Evolutionary conservation across 2,113 vertebrate genomes (phyloP).

Genomic region (Melanocharis versteri): DNA sequence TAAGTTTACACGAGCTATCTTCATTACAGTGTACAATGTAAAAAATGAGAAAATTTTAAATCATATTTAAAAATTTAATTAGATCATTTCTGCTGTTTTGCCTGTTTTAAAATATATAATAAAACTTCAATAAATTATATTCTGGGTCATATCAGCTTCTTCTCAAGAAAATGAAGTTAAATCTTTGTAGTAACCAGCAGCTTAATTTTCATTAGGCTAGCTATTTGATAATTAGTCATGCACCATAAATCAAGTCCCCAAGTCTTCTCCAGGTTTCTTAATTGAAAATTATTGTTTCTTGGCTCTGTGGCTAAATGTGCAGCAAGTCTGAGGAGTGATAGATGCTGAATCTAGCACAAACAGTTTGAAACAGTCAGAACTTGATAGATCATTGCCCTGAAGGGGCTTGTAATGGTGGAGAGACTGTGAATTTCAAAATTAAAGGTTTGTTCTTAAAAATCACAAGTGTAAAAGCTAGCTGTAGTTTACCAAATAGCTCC

Average conservation of each 20-base stretch:
- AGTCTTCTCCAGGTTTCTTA: conserved; percentile 91
- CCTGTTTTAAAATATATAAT: conserved; percentile 65
- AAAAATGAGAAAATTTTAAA: background rate
- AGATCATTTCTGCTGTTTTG: conserved; percentile 60
- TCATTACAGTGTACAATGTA: conserved; percentile 52
- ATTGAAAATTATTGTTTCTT: conserved; percentile 95
- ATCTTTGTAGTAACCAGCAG: conserved; percentile 82
- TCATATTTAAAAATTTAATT: conserved; percentile 66
- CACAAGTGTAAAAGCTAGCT: conserved; percentile 50
- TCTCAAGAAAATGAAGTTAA: conserved; percentile 84
- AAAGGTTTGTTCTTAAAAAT: conserved; percentile 79
- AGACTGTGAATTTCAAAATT: conserved; percentile 84
- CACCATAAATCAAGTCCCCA: conserved; percentile 94
- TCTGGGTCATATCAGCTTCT: conserved; percentile 71
- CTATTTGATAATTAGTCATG: conserved; percentile 91
- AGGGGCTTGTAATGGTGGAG: conserved; percentile 78
- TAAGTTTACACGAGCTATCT: conserved; percentile 47
- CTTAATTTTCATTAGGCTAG: conserved; percentile 87
- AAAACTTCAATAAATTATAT: conserved; percentile 68
- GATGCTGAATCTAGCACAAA: conserved; percentile 91
- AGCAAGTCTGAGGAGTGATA: conserved; percentile 85
- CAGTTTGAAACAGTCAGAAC: conserved; percentile 93
- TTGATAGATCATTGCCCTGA: conserved; percentile 93
- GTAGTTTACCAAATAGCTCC: conserved; percentile 44
- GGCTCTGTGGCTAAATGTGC: conserved; percentile 81